phyloP scores from a whole-genome alignment of 2,888 invertebrate genomes.

The Nematopogon swammerdamellus region DNA sequence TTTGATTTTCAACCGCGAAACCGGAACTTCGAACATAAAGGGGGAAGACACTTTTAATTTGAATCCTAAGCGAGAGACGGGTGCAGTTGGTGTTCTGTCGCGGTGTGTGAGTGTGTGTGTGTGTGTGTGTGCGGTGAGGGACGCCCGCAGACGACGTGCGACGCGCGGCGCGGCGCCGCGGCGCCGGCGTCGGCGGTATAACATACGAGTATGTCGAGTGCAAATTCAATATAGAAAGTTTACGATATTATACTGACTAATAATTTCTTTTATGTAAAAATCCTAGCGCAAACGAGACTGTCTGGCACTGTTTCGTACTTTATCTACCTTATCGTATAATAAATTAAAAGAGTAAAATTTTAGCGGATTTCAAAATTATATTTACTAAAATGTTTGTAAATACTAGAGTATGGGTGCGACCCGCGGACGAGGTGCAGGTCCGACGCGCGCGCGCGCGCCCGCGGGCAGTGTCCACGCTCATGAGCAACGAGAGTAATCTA shows the following conservation, averaged over 20 bases:
- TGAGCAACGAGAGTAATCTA: slow-evolving; percentile 47
- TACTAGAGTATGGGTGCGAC: slow-evolving; percentile 48
- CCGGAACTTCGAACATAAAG: too few relatives aligned
- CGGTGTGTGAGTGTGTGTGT: too few relatives aligned
- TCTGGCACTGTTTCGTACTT: slow-evolving; percentile 51
- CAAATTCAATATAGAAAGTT: slow-evolving; percentile 52
- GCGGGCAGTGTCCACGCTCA: slow-evolving; percentile 34
- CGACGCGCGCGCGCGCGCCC: slow-evolving; percentile 10
- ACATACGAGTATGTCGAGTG: slow-evolving; percentile 43
- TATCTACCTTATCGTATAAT: slow-evolving; percentile 49
- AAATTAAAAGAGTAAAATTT: slow-evolving; percentile 56
- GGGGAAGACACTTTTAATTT: too few relatives aligned
- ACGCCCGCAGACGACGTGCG: slow-evolving; percentile 45
- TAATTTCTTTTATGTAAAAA: slow-evolving; percentile 54
- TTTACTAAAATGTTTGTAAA: slow-evolving; percentile 54
- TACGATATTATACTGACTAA: slow-evolving; percentile 50
- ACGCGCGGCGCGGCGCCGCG: slow-evolving; percentile 1
- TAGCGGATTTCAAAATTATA: slow-evolving; percentile 56
- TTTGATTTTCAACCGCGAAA: too few relatives aligned
- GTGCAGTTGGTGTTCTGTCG: too few relatives aligned
- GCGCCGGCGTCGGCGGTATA: slow-evolving; percentile 21
- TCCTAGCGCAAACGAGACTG: slow-evolving; percentile 51
- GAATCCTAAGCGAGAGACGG: too few relatives aligned
- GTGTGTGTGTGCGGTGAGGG: slow-evolving; percentile 49
- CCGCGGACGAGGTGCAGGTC: slow-evolving; percentile 25